Evolutionary conservation across 2,888 invertebrate species (phyloP).

Genomic region (Nasonia oneida): DNA sequence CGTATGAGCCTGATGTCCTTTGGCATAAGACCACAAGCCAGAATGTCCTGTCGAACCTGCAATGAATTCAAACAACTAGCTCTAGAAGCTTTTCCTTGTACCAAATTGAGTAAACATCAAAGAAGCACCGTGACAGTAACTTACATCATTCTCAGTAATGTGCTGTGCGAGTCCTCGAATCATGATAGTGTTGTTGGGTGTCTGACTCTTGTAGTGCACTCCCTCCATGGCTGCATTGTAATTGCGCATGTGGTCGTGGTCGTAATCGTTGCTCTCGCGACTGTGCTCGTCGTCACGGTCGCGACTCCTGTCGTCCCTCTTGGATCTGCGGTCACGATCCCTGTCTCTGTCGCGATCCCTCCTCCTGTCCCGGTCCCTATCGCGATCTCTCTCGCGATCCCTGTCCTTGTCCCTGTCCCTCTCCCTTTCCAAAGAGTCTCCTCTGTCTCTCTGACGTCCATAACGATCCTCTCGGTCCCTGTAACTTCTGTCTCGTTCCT

Average conservation of each 20-base stretch:
- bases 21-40: conserved; percentile 87
- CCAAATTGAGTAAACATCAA: background rate
- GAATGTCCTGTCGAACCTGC: conserved; percentile 89
- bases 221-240: conserved; percentile 77
- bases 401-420: conserved; percentile 72
- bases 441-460: conserved; percentile 66
- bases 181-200: conserved; percentile 87
- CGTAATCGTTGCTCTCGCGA: conserved; percentile 75
- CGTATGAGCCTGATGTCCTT: conserved; percentile 91
- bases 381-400: conserved; percentile 72
- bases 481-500: conserved; percentile 74
- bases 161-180: conserved; percentile 87
- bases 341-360: conserved; percentile 71
- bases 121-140: conserved; percentile 71
- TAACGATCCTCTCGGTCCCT: conserved; percentile 73
- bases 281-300: conserved; percentile 75
- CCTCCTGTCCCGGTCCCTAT: conserved; percentile 71
- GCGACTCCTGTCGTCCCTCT: conserved; percentile 71
- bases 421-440: conserved; percentile 67
- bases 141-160: conserved; percentile 88
- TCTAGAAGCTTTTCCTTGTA: background rate
- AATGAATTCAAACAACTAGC: conserved; percentile 21
- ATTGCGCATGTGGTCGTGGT: conserved; percentile 74
- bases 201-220: conserved; percentile 81
- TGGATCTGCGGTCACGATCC: conserved; percentile 68